These are phyloP conservation scores for Dolichotis patagonum DNA, from an alignment of 2,113 vertebrate species.

Conservation along the genomic window DNA sequence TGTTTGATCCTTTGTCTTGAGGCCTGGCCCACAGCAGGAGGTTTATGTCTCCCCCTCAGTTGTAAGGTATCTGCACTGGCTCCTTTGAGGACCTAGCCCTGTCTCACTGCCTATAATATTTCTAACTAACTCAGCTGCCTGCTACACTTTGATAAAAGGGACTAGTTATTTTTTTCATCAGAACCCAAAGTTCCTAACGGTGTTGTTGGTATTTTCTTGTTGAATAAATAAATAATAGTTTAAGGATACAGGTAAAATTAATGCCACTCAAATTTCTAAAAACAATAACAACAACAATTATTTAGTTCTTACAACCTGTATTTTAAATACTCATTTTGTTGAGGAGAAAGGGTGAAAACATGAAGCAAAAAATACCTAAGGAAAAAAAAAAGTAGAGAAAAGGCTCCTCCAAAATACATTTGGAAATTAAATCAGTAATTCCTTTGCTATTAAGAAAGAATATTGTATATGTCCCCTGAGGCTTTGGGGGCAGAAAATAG, in stretches of 20 bases:
- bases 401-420: not conserved
- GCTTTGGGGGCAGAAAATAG: not conserved
- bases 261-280: not conserved
- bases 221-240: constrained; percentile 15
- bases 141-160: not conserved
- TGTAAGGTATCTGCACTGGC: no score
- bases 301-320: not conserved
- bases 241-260: not conserved
- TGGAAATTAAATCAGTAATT: constrained; percentile 11
- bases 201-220: not conserved
- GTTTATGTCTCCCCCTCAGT: no score
- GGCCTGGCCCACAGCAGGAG: no score
- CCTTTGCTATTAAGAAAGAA: constrained; percentile 41
- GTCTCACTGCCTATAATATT: no score
- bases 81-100: no score
- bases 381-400: not conserved
- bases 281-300: not conserved
- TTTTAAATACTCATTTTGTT: not conserved
- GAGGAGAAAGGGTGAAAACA: no score
- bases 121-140: no score
- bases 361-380: no score
- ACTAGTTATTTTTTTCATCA: not conserved
- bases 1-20: no score
- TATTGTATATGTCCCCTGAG: not conserved
- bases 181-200: not conserved